Conservation (phyloP, 2,888 invertebrate genomes). For the Eupithecia abbreviata region DNA sequence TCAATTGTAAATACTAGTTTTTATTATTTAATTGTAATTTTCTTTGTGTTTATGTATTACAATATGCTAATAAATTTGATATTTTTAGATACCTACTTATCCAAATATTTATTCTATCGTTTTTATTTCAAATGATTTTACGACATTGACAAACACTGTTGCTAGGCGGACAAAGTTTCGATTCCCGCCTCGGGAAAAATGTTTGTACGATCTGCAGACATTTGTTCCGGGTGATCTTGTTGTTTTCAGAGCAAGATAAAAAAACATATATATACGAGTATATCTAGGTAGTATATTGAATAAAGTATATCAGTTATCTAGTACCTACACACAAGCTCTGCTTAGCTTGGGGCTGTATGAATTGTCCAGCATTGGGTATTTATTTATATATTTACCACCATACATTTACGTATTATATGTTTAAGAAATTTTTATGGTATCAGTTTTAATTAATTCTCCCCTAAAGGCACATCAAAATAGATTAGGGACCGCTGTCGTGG, state of each 20-base stretch:
- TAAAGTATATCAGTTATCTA: too few species aligned
- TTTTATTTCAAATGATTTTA: neutral
- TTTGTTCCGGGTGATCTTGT: too few species aligned
- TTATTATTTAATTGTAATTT: neutral
- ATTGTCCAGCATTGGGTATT: too few species aligned
- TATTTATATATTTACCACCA: neutral
- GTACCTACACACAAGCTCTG: too few species aligned
- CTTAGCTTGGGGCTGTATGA: too few species aligned
- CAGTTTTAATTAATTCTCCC: conserved; percentile 12
- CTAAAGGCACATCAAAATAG: conserved; percentile 8
- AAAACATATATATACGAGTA: too few species aligned
- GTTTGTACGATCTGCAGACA: too few species aligned
- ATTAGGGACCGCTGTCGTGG: conserved; percentile 66
- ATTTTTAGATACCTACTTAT: neutral
- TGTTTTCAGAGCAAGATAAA: too few species aligned
- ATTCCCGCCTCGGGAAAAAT: too few species aligned
- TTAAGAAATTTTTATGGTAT: neutral
- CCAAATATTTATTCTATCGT: neutral
- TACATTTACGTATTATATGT: neutral
- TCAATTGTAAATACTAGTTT: neutral
- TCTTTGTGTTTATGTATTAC: neutral
- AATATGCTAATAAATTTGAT: neutral
- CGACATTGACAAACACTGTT: too few species aligned
- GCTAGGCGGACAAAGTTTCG: too few species aligned
- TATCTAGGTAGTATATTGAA: too few species aligned